Evolutionary conservation across 2,113 vertebrate species (phyloP).

Genomic region (Hydrolagus affinis): DNA sequence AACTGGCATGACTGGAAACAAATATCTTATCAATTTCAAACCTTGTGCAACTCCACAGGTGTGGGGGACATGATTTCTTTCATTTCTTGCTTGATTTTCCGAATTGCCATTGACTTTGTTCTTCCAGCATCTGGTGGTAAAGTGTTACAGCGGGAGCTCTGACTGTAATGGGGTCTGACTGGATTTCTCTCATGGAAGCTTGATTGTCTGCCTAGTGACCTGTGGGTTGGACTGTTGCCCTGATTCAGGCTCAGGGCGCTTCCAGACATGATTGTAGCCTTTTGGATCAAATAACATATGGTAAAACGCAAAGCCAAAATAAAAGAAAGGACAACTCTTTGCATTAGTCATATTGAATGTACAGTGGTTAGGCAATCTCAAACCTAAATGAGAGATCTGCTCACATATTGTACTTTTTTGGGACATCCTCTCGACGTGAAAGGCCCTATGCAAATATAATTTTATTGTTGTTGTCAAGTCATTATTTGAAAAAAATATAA

Average conservation of each 20-base stretch:
- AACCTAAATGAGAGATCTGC: too few relatives aligned
- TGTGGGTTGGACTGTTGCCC: constrained; percentile 68
- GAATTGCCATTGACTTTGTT: constrained; percentile 74
- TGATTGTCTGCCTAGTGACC: constrained; percentile 83
- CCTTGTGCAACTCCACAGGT: constrained; percentile 98
- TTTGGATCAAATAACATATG: constrained; percentile 54
- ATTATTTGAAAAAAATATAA: too few relatives aligned
- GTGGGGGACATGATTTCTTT: constrained; percentile 89
- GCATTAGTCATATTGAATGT: constrained; percentile 30
- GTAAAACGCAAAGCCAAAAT: constrained; percentile 31
- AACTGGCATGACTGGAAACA: neutral
- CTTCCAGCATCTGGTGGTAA: constrained; percentile 83
- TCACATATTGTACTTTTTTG: neutral
- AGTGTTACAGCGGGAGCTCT: constrained; percentile 82
- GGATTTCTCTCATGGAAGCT: constrained; percentile 92
- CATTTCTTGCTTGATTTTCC: constrained; percentile 91
- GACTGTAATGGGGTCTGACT: constrained; percentile 72
- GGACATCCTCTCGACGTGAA: too few relatives aligned
- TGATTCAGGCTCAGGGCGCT: constrained; percentile 91
- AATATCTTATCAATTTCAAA: constrained; percentile 41
- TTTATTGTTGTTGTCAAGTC: too few relatives aligned
- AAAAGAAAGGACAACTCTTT: constrained; percentile 35
- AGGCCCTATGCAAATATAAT: too few relatives aligned
- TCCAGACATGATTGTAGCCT: constrained; percentile 98
- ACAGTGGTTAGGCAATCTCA: neutral